A percentile compares a stretch with the other conserved stretches of the same genome.
Evolutionary conservation across 2,888 invertebrate species (phyloP).

Genomic region (Smittia aterrima): DNA sequence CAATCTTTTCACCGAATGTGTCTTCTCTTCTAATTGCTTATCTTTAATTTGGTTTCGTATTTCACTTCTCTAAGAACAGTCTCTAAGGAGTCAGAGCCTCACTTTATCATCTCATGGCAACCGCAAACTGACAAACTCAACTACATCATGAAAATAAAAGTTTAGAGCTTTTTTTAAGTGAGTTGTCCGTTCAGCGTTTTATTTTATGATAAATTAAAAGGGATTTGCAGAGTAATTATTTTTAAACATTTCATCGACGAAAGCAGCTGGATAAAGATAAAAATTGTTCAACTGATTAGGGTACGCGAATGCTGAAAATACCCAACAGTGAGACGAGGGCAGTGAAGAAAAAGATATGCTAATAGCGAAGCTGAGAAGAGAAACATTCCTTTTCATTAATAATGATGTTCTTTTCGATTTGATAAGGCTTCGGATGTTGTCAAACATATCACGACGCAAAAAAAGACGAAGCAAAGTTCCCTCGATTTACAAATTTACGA

Average conservation of each 20-base stretch:
- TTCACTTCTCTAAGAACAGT: conserved; percentile 13
- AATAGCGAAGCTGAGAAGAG: conserved; percentile 15
- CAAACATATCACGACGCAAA: conserved; percentile 2
- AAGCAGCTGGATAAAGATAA: conserved; percentile 3
- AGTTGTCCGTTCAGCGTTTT: neutral
- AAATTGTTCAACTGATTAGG: conserved; percentile 19
- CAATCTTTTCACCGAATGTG: neutral
- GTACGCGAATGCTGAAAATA: conserved; percentile 9
- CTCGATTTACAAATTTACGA: conserved; percentile 30
- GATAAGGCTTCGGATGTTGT: conserved; percentile 21
- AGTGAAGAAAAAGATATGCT: conserved; percentile 31
- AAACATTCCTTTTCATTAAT: conserved; percentile 39
- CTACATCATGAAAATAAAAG: too few relatives aligned
- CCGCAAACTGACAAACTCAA: too few relatives aligned
- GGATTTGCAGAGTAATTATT: neutral
- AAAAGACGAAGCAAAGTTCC: neutral
- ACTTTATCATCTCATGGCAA: too few relatives aligned
- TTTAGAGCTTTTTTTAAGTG: neutral
- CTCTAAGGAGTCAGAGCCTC: too few relatives aligned
- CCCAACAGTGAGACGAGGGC: neutral
- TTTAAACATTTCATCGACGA: conserved; percentile 1
- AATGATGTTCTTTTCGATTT: conserved; percentile 36
- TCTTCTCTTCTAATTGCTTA: conserved; percentile 24
- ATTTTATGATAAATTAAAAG: neutral
- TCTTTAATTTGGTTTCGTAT: conserved; percentile 27